A percentile compares a stretch with the other conserved stretches of the same genome.
Evolutionary conservation across 2,113 vertebrate genomes (phyloP).

Genomic region (Rana temporaria): DNA sequence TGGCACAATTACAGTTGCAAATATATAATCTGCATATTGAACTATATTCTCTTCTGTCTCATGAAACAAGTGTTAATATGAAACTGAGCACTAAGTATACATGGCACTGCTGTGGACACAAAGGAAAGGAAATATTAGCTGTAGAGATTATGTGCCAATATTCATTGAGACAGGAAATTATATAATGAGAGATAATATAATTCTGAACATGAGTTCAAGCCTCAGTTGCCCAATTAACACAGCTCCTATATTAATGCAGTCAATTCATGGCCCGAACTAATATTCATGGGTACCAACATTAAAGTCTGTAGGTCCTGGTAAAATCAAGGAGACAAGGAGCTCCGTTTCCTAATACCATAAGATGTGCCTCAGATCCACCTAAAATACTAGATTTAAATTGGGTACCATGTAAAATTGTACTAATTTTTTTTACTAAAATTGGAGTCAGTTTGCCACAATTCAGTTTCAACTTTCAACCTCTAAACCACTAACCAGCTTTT

Average conservation of each 20-base stretch:
- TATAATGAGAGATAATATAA: background rate
- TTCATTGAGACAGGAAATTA: background rate
- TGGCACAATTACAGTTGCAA: constrained; percentile 40
- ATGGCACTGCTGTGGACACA: background rate
- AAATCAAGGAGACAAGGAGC: no score
- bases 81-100: constrained; percentile 28
- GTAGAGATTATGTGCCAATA: constrained; percentile 12
- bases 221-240: background rate
- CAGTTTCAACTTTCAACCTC: no score
- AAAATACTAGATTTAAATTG: no score
- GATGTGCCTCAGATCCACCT: no score
- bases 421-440: no score
- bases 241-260: background rate
- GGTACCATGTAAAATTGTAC: no score
- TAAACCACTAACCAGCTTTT: no score
- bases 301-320: no score
- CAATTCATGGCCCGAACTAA: no score
- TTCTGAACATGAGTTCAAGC: background rate
- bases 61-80: constrained; percentile 30
- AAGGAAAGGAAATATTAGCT: background rate
- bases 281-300: no score
- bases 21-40: constrained; percentile 56
- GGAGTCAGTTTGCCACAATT: no score
- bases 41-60: constrained; percentile 51
- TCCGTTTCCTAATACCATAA: no score